Percentiles rank a stretch among this genome's conserved stretches.
phyloP scores from a whole-genome alignment of 1,140 invertebrate species.

The Brachionus calyciflorus region DNA sequence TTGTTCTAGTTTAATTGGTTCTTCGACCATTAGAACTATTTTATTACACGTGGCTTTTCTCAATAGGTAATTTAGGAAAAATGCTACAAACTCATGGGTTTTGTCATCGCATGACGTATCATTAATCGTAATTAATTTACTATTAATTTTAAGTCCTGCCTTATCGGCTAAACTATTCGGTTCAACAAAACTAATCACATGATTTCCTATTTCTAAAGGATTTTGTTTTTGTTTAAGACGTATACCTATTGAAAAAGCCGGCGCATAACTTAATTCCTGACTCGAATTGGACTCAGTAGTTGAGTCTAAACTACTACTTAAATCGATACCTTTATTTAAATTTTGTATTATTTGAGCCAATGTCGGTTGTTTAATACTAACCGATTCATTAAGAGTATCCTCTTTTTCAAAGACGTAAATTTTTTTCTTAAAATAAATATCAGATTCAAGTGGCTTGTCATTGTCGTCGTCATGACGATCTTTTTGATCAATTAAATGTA shows the following conservation, averaged over 20 bases:
- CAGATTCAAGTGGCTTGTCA: background rate
- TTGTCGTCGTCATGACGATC: too few relatives aligned
- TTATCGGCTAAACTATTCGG: slow-evolving; percentile 5
- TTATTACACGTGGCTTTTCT: slow-evolving; percentile 20
- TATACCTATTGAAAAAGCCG: slow-evolving; percentile 31
- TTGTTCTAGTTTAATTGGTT: slow-evolving; percentile 6
- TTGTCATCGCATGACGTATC: slow-evolving; percentile 12
- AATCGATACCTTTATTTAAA: background rate
- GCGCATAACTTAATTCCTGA: background rate
- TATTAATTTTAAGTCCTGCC: slow-evolving; percentile 17
- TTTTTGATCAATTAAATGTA: slow-evolving; percentile 36
- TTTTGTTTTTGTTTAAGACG: slow-evolving; percentile 13
- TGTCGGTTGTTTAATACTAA: background rate
- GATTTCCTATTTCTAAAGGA: slow-evolving; percentile 32
- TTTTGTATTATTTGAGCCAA: slow-evolving; percentile 29
- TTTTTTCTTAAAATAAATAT: background rate
- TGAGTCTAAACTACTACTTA: background rate
- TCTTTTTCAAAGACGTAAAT: slow-evolving; percentile 11
- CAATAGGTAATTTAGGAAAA: slow-evolving; percentile 24
- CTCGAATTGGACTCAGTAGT: background rate
- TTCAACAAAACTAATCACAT: slow-evolving; percentile 41
- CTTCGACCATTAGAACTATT: background rate
- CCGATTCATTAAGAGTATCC: background rate
- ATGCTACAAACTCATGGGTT: slow-evolving; percentile 37
- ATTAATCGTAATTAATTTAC: background rate